Conservation (phyloP, 2,888 invertebrate genomes). For the Pachliopta kotzebuea region DNA sequence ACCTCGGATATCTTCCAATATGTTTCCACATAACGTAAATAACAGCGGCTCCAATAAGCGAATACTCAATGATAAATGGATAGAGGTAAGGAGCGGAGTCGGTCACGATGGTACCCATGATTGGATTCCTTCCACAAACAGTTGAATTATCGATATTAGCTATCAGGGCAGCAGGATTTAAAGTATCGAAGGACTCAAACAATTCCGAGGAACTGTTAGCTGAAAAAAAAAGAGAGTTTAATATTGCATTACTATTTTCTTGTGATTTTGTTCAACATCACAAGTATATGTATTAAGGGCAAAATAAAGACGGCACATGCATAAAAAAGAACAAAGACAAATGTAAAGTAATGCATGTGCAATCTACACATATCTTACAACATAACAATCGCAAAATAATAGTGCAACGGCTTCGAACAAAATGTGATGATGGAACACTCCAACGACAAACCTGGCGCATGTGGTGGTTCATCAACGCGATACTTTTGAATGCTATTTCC, state of each 20-base stretch:
- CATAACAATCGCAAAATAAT: conserved; percentile 63
- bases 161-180: conserved; percentile 81
- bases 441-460: conserved; percentile 78
- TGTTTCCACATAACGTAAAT: conserved; percentile 98
- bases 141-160: conserved; percentile 79
- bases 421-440: conserved; percentile 64
- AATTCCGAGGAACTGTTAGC: conserved; percentile 67
- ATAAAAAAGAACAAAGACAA: conserved; percentile 34
- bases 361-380: conserved; percentile 39
- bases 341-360: conserved; percentile 26
- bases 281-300: conserved; percentile 17
- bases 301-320: conserved; percentile 33
- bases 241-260: not conserved
- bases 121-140: conserved; percentile 90
- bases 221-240: conserved; percentile 46
- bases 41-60: conserved; percentile 96
- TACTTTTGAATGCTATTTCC: conserved; percentile 73
- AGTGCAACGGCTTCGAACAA: conserved; percentile 62
- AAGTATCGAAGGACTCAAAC: conserved; percentile 80
- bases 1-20: conserved; percentile 93
- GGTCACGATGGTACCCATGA: conserved; percentile 95
- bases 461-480: conserved; percentile 78
- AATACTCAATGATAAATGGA: conserved; percentile 97
- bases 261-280: not conserved
- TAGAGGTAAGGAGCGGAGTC: conserved; percentile 97